Base-by-base conservation (phyloP, 2,113 vertebrate genomes). In the Urocitellus parryii region DNA sequence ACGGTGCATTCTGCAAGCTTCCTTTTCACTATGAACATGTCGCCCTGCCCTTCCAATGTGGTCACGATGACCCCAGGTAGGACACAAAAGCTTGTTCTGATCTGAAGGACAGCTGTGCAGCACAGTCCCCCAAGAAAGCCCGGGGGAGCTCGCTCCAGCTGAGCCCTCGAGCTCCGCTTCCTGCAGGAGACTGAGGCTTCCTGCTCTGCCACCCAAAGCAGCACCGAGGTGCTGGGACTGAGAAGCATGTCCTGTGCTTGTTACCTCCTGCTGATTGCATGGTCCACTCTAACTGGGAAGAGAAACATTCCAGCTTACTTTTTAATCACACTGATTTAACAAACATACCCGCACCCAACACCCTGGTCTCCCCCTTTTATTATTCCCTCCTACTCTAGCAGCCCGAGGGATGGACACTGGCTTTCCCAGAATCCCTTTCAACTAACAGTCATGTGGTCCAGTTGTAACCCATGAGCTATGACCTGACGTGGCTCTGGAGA, bases 401-500 rank as follows among this genome's bases (percentile, higher is more conserved):
- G 24, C 53, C 34, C 16, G 16, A 78, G 80, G 68, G 11, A 1
- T n/a, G 65, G 63, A 74, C 25, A 34, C 17, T 58, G 56, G 56
- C 79, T 92, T 94, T 94, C 74, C 84, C 79, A 81, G 74, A 45
- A 61, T 39, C 65, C 48, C 45, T 90, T 95, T 87, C 58, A 72
- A 56, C 63, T 24, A 8, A 4, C 0, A 2, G 29, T 67, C 91
- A 65, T 4, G 22, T 78, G 68, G 91, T 45, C 29, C 61, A 68
- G 4, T 45, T 24, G 34, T 29, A 37, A 9, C 37, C 32, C 77
- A 32, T n/a, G 79, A 88, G 42, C 53, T 14, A 74, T 12, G 20
- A 72, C 9, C 12, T 37, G 74, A 67, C 68, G 22, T 32, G 34
- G 27, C 37, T 90, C 79, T 85, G 58, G 10, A 58, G 25, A 63